Percentiles rank a stretch among this genome's conserved stretches.
These are phyloP conservation scores for Corythoichthys haematopterus DNA, from an alignment of 2,113 vertebrate genomes.

Conservation along the genomic window DNA sequence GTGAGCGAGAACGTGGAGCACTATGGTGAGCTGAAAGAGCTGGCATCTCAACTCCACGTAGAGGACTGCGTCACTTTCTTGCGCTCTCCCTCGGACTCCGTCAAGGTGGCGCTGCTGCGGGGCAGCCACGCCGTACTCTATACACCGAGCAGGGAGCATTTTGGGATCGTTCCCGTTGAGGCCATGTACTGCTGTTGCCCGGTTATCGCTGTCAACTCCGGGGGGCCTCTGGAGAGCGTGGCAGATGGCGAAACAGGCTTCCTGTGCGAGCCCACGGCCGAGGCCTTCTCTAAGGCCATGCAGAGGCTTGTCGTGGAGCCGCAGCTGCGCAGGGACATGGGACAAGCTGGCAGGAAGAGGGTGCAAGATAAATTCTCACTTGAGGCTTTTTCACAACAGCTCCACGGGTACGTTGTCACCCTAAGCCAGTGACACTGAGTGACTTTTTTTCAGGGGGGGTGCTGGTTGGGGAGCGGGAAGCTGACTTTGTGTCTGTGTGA, in stretches of 20 bases:
- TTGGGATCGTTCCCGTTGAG: constrained; percentile 94
- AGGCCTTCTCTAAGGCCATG: constrained; percentile 84
- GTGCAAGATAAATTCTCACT: constrained; percentile 86
- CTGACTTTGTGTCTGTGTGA: constrained; percentile 31
- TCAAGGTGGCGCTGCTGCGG: constrained; percentile 83
- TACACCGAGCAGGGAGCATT: constrained; percentile 94
- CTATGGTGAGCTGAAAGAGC: constrained; percentile 79
- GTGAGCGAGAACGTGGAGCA: constrained; percentile 88
- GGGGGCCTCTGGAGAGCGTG: constrained; percentile 90
- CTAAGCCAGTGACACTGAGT: constrained; percentile 69
- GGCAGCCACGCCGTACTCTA: constrained; percentile 83
- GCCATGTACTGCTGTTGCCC: constrained; percentile 94
- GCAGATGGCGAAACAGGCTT: constrained; percentile 84
- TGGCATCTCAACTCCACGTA: constrained; percentile 68
- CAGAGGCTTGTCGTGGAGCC: constrained; percentile 80
- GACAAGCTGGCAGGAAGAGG: constrained; percentile 82
- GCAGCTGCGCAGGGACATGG: constrained; percentile 81
- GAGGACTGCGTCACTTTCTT: constrained; percentile 81
- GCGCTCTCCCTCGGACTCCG: constrained; percentile 84
- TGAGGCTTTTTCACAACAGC: constrained; percentile 83
- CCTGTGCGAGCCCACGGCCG: constrained; percentile 81
- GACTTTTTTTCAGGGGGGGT: constrained; percentile 1
- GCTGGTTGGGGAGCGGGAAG: constrained; percentile 5
- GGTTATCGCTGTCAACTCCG: constrained; percentile 88
- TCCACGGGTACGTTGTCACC: constrained; percentile 78